Conservation (phyloP, 2,888 invertebrate species). For the Lepidocyrtinus sp. region DNA sequence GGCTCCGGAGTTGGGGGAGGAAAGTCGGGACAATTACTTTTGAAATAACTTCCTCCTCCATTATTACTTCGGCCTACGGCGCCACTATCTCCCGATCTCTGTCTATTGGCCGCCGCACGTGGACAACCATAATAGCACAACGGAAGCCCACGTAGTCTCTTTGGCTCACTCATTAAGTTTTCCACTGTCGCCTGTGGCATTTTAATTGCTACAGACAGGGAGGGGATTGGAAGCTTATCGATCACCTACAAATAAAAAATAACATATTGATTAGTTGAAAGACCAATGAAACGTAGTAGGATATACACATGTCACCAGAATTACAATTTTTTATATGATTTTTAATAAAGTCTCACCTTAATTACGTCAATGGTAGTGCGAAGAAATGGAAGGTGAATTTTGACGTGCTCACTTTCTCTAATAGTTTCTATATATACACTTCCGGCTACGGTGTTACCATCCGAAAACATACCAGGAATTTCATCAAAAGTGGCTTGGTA, state of each 20-base stretch:
- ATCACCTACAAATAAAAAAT: constrained; percentile 50
- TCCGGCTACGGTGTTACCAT: constrained; percentile 67
- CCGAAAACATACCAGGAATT: constrained; percentile 69
- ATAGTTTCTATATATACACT: constrained; percentile 69
- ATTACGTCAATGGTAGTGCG: constrained; percentile 67
- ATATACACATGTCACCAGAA: background rate
- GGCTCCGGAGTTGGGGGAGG: constrained; percentile 37
- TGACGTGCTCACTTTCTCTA: constrained; percentile 68
- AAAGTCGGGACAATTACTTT: constrained; percentile 57
- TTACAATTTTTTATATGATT: background rate
- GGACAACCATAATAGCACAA: constrained; percentile 69
- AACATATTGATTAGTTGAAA: background rate
- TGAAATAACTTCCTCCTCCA: constrained; percentile 44
- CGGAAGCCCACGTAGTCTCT: constrained; percentile 64
- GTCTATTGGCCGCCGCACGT: constrained; percentile 63
- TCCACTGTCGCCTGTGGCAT: constrained; percentile 65
- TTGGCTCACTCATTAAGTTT: constrained; percentile 61
- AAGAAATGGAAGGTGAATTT: constrained; percentile 68
- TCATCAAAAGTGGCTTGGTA: constrained; percentile 69
- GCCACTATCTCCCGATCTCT: constrained; percentile 31
- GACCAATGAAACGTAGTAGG: too few relatives aligned
- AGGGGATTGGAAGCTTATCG: constrained; percentile 68
- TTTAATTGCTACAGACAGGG: constrained; percentile 66
- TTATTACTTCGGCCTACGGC: constrained; percentile 21
- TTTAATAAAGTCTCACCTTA: constrained; percentile 67